Conservation (phyloP, 1,140 invertebrate species). For the Psilanteris sp. region DNA sequence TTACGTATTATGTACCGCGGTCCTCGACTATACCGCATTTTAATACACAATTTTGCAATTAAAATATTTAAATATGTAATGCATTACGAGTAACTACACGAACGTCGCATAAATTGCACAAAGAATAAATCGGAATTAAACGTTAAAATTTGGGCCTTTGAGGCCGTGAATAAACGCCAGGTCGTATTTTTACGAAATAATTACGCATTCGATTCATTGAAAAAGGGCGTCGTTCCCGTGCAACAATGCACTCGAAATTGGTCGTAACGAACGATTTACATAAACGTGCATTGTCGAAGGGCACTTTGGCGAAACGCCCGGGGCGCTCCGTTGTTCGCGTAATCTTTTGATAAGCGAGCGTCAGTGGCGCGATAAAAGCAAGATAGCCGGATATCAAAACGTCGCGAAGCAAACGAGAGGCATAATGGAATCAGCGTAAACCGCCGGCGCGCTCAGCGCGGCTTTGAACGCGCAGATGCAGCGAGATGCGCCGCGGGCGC, state of each 20-base stretch:
- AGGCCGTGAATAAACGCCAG: too few relatives aligned
- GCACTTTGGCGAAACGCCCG: constrained; percentile 8
- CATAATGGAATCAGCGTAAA: constrained; percentile 21
- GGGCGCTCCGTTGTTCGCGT: constrained; percentile 1
- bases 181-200: background rate
- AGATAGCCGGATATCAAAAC: constrained; percentile 25
- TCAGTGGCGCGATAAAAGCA: constrained; percentile 13
- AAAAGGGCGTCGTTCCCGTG: background rate
- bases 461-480: constrained; percentile 3
- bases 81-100: too few relatives aligned
- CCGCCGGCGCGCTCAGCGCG: constrained; percentile 7
- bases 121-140: too few relatives aligned
- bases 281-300: constrained; percentile 3
- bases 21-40: too few relatives aligned
- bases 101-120: too few relatives aligned
- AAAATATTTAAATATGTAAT: too few relatives aligned
- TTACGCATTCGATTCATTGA: background rate
- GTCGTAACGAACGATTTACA: constrained; percentile 12
- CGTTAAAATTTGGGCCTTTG: too few relatives aligned
- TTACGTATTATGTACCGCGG: too few relatives aligned
- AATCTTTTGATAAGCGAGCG: constrained; percentile 22
- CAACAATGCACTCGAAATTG: constrained; percentile 10
- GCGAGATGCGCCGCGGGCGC: constrained; percentile 6
- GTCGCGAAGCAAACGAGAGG: constrained; percentile 8
- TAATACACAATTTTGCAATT: too few relatives aligned